Conservation (phyloP, 1,140 invertebrate genomes). For the Diuraphis noxia region DNA sequence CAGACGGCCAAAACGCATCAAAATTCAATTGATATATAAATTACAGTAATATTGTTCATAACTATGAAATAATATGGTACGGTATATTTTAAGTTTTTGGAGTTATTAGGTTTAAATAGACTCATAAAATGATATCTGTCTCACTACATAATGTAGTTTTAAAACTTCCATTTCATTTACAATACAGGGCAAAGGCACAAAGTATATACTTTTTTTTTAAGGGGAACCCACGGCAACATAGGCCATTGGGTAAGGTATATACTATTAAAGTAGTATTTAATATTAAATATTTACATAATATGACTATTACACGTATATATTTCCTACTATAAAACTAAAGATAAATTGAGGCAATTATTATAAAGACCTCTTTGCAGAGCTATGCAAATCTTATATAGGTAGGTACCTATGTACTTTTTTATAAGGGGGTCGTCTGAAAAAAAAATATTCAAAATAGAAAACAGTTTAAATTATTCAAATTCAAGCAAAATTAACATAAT, state of each 20-base stretch:
- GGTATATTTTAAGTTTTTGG: background rate
- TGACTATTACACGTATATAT: background rate
- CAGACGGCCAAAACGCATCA: too few relatives aligned
- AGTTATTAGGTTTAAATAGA: background rate
- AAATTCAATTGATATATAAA: too few relatives aligned
- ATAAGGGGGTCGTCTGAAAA: background rate
- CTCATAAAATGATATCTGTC: background rate
- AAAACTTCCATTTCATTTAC: background rate
- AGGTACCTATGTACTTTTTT: too few relatives aligned
- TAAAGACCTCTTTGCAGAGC: background rate
- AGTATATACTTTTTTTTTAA: too few relatives aligned
- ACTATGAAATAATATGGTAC: background rate
- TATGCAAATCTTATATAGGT: background rate
- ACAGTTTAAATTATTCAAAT: constrained; percentile 25
- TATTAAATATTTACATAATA: background rate
- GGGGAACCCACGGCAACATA: too few relatives aligned
- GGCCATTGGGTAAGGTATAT: too few relatives aligned
- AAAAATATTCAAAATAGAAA: constrained; percentile 12
- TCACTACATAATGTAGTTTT: background rate
- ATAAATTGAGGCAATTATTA: background rate
- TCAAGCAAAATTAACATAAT: background rate
- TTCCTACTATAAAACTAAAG: background rate
- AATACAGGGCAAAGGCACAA: background rate
- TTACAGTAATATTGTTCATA: background rate
- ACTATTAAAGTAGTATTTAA: background rate